These are phyloP conservation scores for Popillia japonica DNA, from an alignment of 1,140 invertebrate species.

Conservation along the genomic window DNA sequence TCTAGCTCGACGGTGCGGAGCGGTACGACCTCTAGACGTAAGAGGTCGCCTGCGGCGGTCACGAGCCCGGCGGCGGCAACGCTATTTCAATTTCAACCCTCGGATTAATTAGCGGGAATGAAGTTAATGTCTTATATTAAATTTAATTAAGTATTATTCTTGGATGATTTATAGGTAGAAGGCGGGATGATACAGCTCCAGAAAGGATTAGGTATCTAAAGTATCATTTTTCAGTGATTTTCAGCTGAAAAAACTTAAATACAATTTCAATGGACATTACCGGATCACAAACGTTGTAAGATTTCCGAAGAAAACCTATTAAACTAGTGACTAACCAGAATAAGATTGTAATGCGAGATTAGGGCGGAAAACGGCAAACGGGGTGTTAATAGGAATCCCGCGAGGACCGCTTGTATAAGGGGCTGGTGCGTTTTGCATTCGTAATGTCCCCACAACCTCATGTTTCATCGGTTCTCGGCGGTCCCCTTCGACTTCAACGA, in stretches of 20 bases:
- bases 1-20: neutral
- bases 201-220: too few relatives aligned
- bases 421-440: neutral
- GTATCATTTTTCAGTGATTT: too few relatives aligned
- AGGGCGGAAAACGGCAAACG: neutral
- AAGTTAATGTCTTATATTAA: constrained; percentile 7
- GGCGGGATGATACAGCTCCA: too few relatives aligned
- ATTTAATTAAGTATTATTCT: neutral
- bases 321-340: neutral
- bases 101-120: constrained; percentile 10
- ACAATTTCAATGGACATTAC: neutral
- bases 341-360: neutral
- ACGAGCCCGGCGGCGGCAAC: neutral
- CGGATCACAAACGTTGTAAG: neutral
- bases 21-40: neutral
- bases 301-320: neutral
- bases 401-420: neutral
- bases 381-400: neutral
- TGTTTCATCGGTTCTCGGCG: neutral
- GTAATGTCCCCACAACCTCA: neutral
- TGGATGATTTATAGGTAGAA: neutral
- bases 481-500: neutral
- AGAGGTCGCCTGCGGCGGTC: neutral
- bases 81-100: constrained; percentile 3
- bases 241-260: too few relatives aligned